Base-by-base conservation (phyloP, 2,113 vertebrate genomes). In the Perccottus glenii region DNA sequence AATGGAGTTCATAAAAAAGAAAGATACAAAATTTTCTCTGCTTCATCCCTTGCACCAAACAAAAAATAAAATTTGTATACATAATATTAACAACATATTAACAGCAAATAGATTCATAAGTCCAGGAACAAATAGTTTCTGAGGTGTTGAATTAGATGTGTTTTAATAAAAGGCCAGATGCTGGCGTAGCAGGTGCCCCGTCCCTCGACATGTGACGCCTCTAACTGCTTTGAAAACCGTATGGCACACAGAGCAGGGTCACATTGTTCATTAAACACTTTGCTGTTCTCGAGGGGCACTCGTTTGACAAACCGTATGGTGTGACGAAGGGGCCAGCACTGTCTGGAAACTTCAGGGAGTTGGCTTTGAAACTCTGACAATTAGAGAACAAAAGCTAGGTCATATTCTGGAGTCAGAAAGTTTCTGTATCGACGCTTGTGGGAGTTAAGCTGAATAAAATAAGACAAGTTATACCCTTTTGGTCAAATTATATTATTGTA, bases 221-320 rank as follows among this genome's bases (percentile, higher is more conserved):
- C 65, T 3, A 47, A 56, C 50, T 51, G 67, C 78, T 82, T 81
- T 78, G 48, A 77, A 77, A 80, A 86, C 79, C 85, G 69, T 85
- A 76, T 85, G 88, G 77, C 69, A 73, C 67, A 55, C 84, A 78
- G 81, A 80, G 42, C 64, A 27, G 81, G 88, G 88, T 89, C 88
- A 90, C 84, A 87, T 87, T 89, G 88, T 81, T 84, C n/a, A 80
- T 80, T 88, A 85, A 89, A 86, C 70, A 80, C 81, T 67, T 84
- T 79, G n/a, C 59, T 63, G 75, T 86, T 78, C 61, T 87, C 76
- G 55, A 1, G 63, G 58, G 77, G 35, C 15, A 12, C 33, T 55
- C 19, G 32, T 55, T 14, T 15, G 33, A 10, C 4, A 33, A 33
- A 55, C 33, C 52, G 14, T 55, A n/a, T 36, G 52, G 52, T 9